phyloP scores from a whole-genome alignment of 2,888 invertebrate genomes.

The Stomorhina lunata region DNA sequence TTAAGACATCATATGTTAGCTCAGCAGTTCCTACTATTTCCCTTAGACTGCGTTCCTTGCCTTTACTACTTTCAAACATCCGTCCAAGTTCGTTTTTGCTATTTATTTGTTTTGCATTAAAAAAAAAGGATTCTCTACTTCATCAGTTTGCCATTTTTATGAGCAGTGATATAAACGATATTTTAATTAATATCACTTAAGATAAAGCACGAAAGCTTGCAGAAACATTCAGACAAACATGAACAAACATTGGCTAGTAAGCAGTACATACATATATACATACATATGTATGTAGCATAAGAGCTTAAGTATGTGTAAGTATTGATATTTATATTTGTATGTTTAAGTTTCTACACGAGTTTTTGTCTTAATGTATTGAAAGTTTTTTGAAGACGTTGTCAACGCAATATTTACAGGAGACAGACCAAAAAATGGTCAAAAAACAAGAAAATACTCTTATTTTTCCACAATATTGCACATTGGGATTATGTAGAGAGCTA shows the following conservation, averaged over 20 bases:
- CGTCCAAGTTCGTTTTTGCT: not conserved
- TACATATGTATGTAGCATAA: slow-evolving; percentile 10
- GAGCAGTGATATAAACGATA: slow-evolving; percentile 67
- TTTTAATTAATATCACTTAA: slow-evolving; percentile 67
- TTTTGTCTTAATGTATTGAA: slow-evolving; percentile 13
- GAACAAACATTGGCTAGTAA: slow-evolving; percentile 12
- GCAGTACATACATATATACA: not conserved
- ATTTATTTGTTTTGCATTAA: slow-evolving; percentile 28
- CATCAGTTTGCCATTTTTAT: slow-evolving; percentile 64
- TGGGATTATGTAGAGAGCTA: no score
- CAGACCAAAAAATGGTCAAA: not conserved
- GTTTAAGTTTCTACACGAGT: not conserved
- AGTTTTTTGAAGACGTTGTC: slow-evolving; percentile 20
- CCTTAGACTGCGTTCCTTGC: not conserved
- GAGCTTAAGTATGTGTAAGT: no score
- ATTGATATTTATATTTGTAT: not conserved
- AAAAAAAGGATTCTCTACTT: slow-evolving; percentile 39
- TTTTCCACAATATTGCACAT: slow-evolving; percentile 10
- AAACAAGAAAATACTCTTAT: slow-evolving; percentile 6
- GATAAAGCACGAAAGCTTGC: slow-evolving; percentile 65
- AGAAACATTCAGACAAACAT: slow-evolving; percentile 40
- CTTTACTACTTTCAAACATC: not conserved
- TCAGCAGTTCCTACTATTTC: not conserved
- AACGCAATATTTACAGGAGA: slow-evolving; percentile 1
- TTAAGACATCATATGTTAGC: slow-evolving; percentile 28